Conservation (phyloP, 2,888 invertebrate species). For the Tinea trinotella region DNA sequence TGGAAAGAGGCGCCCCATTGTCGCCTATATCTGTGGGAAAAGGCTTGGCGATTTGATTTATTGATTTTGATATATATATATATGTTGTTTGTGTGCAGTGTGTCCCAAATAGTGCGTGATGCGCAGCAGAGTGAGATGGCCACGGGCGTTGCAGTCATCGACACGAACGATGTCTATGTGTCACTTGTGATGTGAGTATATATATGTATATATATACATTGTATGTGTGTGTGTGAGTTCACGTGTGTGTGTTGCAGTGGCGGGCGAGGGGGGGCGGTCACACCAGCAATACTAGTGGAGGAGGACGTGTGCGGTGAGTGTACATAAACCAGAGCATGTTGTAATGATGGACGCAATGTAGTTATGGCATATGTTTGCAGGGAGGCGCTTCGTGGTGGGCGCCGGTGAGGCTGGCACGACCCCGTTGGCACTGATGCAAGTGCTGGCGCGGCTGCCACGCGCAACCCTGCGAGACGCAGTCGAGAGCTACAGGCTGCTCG, state of each 20-base stretch:
- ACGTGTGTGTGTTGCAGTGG: too few relatives aligned
- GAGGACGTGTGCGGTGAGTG: slow-evolving; percentile 45
- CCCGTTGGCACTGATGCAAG: slow-evolving; percentile 29
- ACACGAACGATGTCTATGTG: slow-evolving; percentile 77
- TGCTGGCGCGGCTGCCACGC: background rate
- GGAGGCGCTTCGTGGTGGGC: slow-evolving; percentile 51
- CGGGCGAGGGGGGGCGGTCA: slow-evolving; percentile 38
- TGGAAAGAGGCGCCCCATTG: too few relatives aligned
- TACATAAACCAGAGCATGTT: background rate
- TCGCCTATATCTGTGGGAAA: too few relatives aligned
- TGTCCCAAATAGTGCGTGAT: slow-evolving; percentile 34
- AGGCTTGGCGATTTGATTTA: too few relatives aligned
- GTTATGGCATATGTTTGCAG: slow-evolving; percentile 32
- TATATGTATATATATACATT: background rate
- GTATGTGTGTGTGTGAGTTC: slow-evolving; percentile 34
- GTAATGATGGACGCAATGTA: background rate
- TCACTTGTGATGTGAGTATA: slow-evolving; percentile 76
- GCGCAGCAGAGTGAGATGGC: slow-evolving; percentile 36
- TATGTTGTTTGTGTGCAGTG: slow-evolving; percentile 27
- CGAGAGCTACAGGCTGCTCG: background rate
- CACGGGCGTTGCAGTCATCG: slow-evolving; percentile 76
- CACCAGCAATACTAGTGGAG: slow-evolving; percentile 50
- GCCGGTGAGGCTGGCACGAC: slow-evolving; percentile 43
- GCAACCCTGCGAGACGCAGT: background rate
- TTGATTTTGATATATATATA: too few relatives aligned